Evolutionary conservation across 2,797 vertebrate genomes (phyloP).

Genomic region (Neosilurus mollespiculum): DNA sequence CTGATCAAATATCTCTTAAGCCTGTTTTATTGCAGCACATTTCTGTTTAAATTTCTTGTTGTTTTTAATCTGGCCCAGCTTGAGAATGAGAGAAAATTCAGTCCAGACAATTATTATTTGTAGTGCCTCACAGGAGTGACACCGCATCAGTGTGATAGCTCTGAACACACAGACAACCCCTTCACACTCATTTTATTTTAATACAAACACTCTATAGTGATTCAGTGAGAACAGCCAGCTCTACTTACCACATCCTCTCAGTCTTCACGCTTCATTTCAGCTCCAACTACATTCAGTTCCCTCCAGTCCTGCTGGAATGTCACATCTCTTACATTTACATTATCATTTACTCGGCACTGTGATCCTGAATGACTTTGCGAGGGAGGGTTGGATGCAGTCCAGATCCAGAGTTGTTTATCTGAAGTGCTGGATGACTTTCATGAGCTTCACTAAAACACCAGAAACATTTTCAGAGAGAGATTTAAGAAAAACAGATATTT

Average conservation of each 20-base stretch:
- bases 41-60: background rate
- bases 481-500: background rate
- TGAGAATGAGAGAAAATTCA: background rate
- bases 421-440: slow-evolving; percentile 4
- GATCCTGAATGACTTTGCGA: background rate
- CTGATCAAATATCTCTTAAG: background rate
- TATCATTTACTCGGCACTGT: background rate
- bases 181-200: slow-evolving; percentile 10
- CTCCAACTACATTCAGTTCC: background rate
- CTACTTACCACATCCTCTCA: slow-evolving; percentile 1
- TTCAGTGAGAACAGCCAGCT: background rate
- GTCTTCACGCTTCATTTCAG: slow-evolving; percentile 15
- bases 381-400: background rate
- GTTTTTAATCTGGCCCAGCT: background rate
- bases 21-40: background rate
- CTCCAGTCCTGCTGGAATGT: background rate
- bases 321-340: background rate
- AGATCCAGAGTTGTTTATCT: background rate
- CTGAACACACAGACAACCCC: background rate
- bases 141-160: background rate
- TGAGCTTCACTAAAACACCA: background rate
- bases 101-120: background rate
- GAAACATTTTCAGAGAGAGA: background rate
- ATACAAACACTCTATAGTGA: background rate
- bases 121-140: background rate